A percentile compares a stretch with the other conserved stretches of the same genome.
Conservation (phyloP, 2,113 vertebrate genomes). For the Corvus hawaiiensis region DNA sequence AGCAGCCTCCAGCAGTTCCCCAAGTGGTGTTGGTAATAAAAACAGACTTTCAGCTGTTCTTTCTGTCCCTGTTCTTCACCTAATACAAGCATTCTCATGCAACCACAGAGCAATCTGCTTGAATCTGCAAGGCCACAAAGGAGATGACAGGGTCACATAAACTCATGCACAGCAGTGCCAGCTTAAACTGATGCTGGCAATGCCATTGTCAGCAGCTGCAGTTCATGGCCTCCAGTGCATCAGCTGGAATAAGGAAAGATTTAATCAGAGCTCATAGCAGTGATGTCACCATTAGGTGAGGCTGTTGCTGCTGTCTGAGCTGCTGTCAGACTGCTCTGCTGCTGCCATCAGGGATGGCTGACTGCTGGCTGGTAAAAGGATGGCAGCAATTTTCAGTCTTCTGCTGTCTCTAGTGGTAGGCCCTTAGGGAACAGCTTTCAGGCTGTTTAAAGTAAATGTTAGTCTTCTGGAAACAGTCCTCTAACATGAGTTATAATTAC, state of each 20-base stretch:
- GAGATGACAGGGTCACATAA: neutral
- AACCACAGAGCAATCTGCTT: neutral
- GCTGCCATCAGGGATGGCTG: neutral
- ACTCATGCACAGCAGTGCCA: neutral
- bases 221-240: neutral
- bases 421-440: neutral
- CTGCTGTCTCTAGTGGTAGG: neutral
- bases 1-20: neutral
- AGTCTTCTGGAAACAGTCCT: neutral
- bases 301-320: slow-evolving; percentile 19
- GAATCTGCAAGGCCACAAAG: neutral
- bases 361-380: neutral
- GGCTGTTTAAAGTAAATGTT: neutral
- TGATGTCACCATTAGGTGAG: neutral
- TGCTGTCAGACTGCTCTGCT: neutral
- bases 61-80: neutral
- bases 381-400: neutral
- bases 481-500: neutral
- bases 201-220: neutral
- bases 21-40: neutral
- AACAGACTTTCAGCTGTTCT: neutral
- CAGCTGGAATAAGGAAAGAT: neutral
- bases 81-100: neutral
- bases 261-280: neutral
- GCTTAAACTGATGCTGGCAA: neutral